Conservation (phyloP, 2,113 vertebrate genomes). For the Muntiacus reevesi region DNA sequence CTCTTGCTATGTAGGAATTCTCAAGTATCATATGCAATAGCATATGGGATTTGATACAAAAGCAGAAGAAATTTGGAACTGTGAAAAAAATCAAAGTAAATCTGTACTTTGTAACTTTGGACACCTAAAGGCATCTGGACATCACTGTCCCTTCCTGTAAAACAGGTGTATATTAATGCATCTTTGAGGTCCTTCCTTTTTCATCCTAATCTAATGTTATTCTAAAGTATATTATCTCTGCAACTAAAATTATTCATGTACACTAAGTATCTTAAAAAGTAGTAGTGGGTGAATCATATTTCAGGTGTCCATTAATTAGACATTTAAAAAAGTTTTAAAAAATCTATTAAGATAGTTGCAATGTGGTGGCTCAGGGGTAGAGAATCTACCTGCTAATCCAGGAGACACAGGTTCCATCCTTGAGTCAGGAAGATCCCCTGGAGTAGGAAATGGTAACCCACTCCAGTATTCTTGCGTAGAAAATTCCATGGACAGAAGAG, state of each 20-base stretch:
- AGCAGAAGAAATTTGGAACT: background rate
- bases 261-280: background rate
- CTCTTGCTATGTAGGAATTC: background rate
- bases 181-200: background rate
- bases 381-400: background rate
- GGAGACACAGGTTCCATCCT: background rate
- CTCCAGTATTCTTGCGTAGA: background rate
- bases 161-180: background rate
- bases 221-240: background rate
- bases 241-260: background rate
- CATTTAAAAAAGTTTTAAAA: background rate
- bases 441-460: background rate
- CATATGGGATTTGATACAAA: background rate
- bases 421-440: background rate
- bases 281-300: background rate
- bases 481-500: background rate
- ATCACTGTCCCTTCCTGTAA: background rate
- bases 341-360: background rate
- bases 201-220: background rate
- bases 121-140: background rate
- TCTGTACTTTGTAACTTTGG: background rate
- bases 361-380: background rate
- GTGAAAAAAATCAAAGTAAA: slow-evolving; percentile 18
- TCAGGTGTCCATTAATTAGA: background rate
- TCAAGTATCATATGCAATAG: background rate